A percentile compares a stretch with the other conserved stretches of the same genome.
Conservation (phyloP, 2,797 vertebrate species). For the Catharus ustulatus region DNA sequence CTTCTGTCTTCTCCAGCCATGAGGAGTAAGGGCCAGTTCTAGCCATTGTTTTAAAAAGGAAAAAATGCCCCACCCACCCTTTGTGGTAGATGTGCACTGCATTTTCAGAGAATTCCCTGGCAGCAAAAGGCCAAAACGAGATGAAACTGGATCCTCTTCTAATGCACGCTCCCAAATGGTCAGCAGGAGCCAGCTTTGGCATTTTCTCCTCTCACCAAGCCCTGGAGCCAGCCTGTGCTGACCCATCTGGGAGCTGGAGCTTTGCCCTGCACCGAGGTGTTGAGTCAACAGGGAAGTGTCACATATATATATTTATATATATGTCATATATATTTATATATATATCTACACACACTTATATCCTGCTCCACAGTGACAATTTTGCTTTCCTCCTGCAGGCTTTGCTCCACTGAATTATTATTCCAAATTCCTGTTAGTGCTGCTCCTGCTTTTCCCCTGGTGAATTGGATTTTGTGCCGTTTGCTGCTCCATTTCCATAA, state of each 20-base stretch:
- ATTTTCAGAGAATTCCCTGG: background rate
- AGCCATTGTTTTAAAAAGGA: background rate
- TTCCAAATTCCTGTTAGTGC: background rate
- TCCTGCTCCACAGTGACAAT: background rate
- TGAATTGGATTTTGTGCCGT: background rate
- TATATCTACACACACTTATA: background rate
- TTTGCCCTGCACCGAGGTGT: background rate
- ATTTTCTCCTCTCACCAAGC: background rate
- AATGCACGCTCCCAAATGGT: background rate
- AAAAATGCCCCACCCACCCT: accelerated
- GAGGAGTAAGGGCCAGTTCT: background rate
- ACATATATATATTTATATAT: too few relatives aligned
- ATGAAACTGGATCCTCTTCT: background rate
- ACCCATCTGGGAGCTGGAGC: constrained; percentile 37
- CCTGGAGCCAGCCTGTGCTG: background rate
- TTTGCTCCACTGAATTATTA: background rate
- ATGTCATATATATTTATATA: too few relatives aligned
- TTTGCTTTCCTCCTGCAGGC: background rate
- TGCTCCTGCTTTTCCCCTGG: background rate
- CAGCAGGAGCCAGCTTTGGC: background rate
- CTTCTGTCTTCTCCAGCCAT: background rate
- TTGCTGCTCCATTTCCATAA: background rate
- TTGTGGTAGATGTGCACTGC: background rate
- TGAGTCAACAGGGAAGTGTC: background rate
- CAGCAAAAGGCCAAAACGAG: background rate